Base-by-base conservation (phyloP, 2,113 vertebrate genomes). In the Myrmophylax atrothorax region DNA sequence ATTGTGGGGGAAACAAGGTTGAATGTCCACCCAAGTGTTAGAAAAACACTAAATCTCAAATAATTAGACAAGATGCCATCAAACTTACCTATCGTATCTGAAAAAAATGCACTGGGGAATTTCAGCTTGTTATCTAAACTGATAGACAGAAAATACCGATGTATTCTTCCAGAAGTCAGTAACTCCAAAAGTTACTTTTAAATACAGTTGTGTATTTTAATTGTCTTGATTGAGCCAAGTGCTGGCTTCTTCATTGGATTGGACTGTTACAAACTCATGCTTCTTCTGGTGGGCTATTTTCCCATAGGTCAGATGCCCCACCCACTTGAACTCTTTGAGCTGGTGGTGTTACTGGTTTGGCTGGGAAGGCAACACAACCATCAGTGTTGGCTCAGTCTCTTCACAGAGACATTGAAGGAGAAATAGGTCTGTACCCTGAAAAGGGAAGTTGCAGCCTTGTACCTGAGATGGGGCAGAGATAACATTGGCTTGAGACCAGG, bases 11-110 rank as follows among this genome's bases (percentile, higher is more conserved):
- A 10, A 26, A 73, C 56, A 89, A 89, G 50, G 28, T 67, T 94
- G 72, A 69, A 70, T 46, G 20, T 89, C 46, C 64, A 84, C 20
- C 8, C 35, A 28, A 60, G 50, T 58, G 33, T 79, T 90, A 59
- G 44, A 89, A 93, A 94, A 93, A 47, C 29, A 79, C n/a, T 60
- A 33, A 74, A 92, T 88, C 53, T 89, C 62, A 80, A 78, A 82
- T 87, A 85, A 93, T 94, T 94, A 80, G 40, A 47, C 73, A 56
- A 76, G 62, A 80, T 77, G 18, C 20, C 49, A 38, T 75, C 68
- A 84, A 59, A 67, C 31, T 64, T 67, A 14, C 28, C 13, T 86
- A 49, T 44, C 50, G 23, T 63, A 62, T 77, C 50, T 64, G 55
- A 20, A 84, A 42, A 91, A 91, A 87, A 88, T 53, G 9, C 46